Conservation (phyloP, 2,113 vertebrate genomes). For the Eulacestoma nigropectus region DNA sequence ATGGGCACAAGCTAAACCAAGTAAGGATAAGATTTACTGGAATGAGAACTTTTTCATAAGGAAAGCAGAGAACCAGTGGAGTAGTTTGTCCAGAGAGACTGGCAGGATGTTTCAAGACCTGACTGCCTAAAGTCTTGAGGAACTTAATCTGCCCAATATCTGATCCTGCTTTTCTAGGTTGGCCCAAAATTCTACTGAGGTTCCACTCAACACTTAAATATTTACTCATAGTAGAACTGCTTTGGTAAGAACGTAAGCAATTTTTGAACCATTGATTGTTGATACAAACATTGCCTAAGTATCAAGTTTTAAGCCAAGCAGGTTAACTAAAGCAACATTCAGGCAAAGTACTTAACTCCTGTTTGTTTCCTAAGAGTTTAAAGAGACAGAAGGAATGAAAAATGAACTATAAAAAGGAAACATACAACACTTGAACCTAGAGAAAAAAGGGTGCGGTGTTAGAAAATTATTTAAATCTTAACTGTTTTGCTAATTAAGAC, state of each 20-base stretch:
- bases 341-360: background rate
- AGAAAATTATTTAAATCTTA: slow-evolving; percentile 30
- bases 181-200: background rate
- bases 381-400: background rate
- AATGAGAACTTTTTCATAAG: background rate
- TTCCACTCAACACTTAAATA: background rate
- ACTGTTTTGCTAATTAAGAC: background rate
- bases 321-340: background rate
- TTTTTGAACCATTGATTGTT: background rate
- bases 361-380: background rate
- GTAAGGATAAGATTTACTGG: background rate
- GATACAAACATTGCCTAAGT: background rate
- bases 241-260: background rate
- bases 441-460: background rate
- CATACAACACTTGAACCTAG: background rate
- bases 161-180: background rate
- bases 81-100: background rate
- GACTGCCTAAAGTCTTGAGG: background rate
- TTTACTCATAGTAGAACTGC: background rate
- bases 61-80: background rate
- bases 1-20: background rate
- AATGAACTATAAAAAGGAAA: background rate
- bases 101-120: background rate
- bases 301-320: background rate
- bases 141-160: accelerated